Evolutionary conservation across 2,888 invertebrate species (phyloP).

Genomic region (Eupsilia transversa): DNA sequence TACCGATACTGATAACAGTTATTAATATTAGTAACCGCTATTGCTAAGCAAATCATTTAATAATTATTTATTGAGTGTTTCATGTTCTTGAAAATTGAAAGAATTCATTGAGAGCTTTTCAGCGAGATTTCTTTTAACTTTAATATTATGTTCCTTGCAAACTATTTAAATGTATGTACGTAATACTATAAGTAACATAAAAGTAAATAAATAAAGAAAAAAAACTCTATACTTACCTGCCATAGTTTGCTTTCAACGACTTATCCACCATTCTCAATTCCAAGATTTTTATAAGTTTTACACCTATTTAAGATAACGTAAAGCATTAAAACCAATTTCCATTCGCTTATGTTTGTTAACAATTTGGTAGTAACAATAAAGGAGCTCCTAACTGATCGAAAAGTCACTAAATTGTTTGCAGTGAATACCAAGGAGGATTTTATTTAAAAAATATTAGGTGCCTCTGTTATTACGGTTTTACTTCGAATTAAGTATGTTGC

Average conservation of each 20-base stretch:
- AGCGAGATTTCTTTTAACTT: neutral
- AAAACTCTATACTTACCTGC: no score
- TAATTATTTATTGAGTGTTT: neutral
- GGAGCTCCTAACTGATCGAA: conserved; percentile 21
- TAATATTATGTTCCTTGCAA: neutral
- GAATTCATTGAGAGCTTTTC: neutral
- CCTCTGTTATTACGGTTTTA: conserved; percentile 12
- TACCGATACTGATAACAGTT: conserved; percentile 47
- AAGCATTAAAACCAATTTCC: conserved; percentile 37
- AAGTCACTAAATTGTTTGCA: conserved; percentile 26
- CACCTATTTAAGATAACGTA: conserved; percentile 36
- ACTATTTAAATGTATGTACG: no score
- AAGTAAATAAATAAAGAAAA: no score
- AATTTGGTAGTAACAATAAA: conserved; percentile 38
- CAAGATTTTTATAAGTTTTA: conserved; percentile 20
- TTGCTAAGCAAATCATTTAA: conserved; percentile 29
- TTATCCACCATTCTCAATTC: conserved; percentile 52
- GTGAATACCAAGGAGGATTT: conserved; percentile 34
- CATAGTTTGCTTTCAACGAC: no score
- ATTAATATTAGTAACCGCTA: conserved; percentile 46
- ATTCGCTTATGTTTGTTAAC: conserved; percentile 47
- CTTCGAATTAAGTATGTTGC: conserved; percentile 2
- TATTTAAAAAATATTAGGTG: conserved; percentile 51
- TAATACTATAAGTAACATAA: no score
- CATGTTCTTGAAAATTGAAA: conserved; percentile 9